These are phyloP conservation scores for Rhyzopertha dominica DNA, from an alignment of 1,140 invertebrate genomes.

Conservation along the genomic window DNA sequence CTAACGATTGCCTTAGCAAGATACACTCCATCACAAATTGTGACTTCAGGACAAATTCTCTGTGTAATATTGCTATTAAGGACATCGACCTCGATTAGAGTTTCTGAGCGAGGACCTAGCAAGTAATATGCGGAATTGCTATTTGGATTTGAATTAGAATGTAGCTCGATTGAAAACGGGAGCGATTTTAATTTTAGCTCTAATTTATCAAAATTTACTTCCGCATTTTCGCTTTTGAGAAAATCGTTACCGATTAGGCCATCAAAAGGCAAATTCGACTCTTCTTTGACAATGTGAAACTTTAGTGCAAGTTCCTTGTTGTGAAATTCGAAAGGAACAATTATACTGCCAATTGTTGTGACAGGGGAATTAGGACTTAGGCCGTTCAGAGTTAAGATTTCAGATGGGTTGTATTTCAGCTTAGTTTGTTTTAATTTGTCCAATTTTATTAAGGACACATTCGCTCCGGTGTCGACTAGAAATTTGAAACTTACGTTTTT, in stretches of 20 bases:
- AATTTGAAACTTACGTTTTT: slow-evolving; percentile 17
- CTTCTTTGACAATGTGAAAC: slow-evolving; percentile 16
- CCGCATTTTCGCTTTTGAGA: slow-evolving; percentile 8
- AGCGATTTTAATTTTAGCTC: no score
- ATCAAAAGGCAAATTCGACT: slow-evolving; percentile 19
- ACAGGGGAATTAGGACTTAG: slow-evolving; percentile 9
- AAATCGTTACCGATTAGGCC: slow-evolving; percentile 23
- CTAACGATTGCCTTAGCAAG: slow-evolving; percentile 15
- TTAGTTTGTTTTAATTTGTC: slow-evolving; percentile 13
- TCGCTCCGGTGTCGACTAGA: slow-evolving; percentile 19
- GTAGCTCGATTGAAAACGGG: no score
- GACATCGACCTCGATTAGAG: slow-evolving; percentile 14
- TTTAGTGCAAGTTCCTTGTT: slow-evolving; percentile 12
- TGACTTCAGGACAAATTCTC: slow-evolving; percentile 17
- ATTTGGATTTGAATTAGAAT: slow-evolving; percentile 1
- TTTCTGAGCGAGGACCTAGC: slow-evolving; percentile 12
- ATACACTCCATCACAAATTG: slow-evolving; percentile 17
- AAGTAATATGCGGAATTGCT: no score
- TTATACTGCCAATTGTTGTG: slow-evolving; percentile 5
- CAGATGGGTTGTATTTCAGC: slow-evolving; percentile 8
- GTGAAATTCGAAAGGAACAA: slow-evolving; percentile 3
- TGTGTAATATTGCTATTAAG: slow-evolving; percentile 17
- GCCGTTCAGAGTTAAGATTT: slow-evolving; percentile 13
- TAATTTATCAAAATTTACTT: slow-evolving; percentile 5
- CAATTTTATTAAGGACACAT: slow-evolving; percentile 16